phyloP scores from a whole-genome alignment of 2,797 vertebrate genomes.

The Myotis findleyi region DNA sequence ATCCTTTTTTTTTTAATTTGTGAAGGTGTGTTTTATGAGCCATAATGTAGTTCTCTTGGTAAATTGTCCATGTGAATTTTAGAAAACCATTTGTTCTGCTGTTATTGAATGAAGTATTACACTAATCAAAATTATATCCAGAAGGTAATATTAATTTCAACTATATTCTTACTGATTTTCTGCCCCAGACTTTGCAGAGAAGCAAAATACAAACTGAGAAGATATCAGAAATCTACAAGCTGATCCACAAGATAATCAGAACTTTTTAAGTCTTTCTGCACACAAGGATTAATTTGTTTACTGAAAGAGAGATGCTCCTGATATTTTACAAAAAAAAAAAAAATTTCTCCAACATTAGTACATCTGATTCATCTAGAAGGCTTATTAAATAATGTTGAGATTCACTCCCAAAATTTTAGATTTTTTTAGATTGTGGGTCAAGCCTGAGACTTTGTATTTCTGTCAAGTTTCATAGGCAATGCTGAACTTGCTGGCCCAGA shows the following conservation, averaged over 20 bases:
- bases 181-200: neutral
- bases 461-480: neutral
- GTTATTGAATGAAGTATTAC: neutral
- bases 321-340: neutral
- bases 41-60: neutral
- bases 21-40: neutral
- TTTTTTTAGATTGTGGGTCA: neutral
- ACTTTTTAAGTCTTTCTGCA: neutral
- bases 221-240: neutral
- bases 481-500: neutral
- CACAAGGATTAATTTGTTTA: constrained; percentile 18
- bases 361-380: neutral
- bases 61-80: neutral
- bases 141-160: neutral
- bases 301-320: neutral
- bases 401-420: neutral
- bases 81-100: neutral
- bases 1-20: neutral
- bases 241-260: neutral
- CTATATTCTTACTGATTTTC: neutral
- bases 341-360: neutral
- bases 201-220: neutral
- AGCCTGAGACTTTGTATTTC: neutral
- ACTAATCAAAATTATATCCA: neutral
- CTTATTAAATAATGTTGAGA: neutral